These are phyloP conservation scores for Neuroterus valhalla DNA, from an alignment of 1,140 invertebrate genomes.

Conservation along the genomic window DNA sequence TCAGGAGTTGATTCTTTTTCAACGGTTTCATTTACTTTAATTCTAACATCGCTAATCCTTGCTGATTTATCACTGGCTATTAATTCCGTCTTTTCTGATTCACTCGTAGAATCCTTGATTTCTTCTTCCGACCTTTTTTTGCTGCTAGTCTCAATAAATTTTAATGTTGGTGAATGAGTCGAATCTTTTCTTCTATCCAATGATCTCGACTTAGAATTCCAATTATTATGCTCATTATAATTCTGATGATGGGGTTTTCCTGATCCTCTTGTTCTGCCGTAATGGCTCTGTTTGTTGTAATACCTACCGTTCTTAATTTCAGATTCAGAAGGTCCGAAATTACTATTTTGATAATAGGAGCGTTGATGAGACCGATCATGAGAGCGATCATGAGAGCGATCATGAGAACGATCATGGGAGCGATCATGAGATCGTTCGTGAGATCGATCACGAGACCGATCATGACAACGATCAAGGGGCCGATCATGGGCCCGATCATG, in stretches of 20 bases:
- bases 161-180: background rate
- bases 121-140: slow-evolving; percentile 5
- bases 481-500: background rate
- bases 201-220: slow-evolving; percentile 36
- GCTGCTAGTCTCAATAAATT: background rate
- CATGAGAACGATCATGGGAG: no score
- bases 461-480: no score
- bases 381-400: no score
- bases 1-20: background rate
- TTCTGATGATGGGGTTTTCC: background rate
- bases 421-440: no score
- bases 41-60: slow-evolving; percentile 7
- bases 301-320: background rate
- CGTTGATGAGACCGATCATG: background rate
- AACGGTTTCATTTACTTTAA: slow-evolving; percentile 2
- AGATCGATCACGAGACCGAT: no score
- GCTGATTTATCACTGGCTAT: background rate
- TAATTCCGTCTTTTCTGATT: background rate
- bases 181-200: slow-evolving; percentile 26
- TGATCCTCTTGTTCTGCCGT: background rate
- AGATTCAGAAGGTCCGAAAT: background rate
- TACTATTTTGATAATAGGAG: slow-evolving; percentile 5
- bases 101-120: background rate
- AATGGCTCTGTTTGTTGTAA: slow-evolving; percentile 9
- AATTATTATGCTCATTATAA: background rate